Conservation (phyloP, 37 sponge, comb jelly and placozoan species). For the Halichondria panicea region DNA sequence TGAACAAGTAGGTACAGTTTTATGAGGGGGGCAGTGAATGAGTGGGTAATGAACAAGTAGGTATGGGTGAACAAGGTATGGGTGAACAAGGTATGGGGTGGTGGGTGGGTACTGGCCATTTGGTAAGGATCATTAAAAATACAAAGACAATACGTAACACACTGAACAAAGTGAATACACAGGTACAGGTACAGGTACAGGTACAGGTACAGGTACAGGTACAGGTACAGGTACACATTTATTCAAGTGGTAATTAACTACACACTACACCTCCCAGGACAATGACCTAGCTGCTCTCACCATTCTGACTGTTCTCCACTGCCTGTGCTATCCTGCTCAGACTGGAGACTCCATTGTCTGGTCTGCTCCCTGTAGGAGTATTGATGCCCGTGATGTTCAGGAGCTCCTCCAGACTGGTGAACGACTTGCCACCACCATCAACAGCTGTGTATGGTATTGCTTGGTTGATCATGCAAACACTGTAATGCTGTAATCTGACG, state of each 20-base stretch:
- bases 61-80: background rate
- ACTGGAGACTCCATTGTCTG: conserved; percentile 15
- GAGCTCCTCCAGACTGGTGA: conserved; percentile 50
- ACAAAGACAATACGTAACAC: background rate
- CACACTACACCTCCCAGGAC: background rate
- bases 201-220: background rate
- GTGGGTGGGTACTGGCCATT: background rate
- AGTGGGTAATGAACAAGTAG: background rate
- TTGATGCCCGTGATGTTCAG: conserved; percentile 49
- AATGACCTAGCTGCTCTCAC: background rate
- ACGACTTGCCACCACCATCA: background rate
- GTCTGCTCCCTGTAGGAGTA: background rate
- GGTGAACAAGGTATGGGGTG: background rate
- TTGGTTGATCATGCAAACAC: too few species aligned
- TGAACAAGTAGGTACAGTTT: background rate
- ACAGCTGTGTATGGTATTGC: too few species aligned
- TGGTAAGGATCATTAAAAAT: too few species aligned
- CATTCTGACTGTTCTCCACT: conserved; percentile 24
- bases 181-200: background rate
- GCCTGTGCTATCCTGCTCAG: conserved; percentile 16
- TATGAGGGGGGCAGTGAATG: background rate
- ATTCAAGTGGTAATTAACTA: background rate
- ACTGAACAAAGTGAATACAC: background rate
- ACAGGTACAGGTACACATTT: background rate
- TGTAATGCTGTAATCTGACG: too few species aligned